A percentile compares a stretch with the other conserved stretches of the same genome.
These are phyloP conservation scores for Acanthopagrus latus DNA, from an alignment of 2,797 vertebrate genomes.

Conservation along the genomic window DNA sequence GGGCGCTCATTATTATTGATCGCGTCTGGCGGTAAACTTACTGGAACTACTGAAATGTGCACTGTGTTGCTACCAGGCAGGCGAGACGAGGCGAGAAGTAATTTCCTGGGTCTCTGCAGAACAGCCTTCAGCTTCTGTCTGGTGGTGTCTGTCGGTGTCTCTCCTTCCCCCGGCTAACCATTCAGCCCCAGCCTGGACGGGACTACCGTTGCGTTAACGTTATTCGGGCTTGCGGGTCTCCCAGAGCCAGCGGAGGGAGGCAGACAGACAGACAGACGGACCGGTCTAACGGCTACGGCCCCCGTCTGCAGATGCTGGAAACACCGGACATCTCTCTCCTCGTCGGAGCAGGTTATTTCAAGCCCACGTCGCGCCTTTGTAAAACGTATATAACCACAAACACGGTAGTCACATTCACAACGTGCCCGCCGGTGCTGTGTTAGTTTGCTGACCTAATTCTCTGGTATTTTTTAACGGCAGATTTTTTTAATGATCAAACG, in stretches of 20 bases:
- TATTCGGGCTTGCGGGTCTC: constrained; percentile 69
- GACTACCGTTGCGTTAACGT: constrained; percentile 48
- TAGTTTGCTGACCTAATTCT: constrained; percentile 78
- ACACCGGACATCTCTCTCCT: constrained; percentile 67
- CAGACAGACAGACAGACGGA: constrained; percentile 60
- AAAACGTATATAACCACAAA: constrained; percentile 9
- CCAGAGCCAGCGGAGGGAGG: constrained; percentile 55
- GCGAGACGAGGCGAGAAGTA: constrained; percentile 54
- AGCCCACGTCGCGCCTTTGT: constrained; percentile 8
- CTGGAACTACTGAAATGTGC: constrained; percentile 74
- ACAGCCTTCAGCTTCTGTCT: constrained; percentile 39
- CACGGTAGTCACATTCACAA: background rate
- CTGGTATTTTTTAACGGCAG: constrained; percentile 81
- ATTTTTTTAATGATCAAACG: constrained; percentile 84
- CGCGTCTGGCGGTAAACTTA: constrained; percentile 79
- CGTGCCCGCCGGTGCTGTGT: constrained; percentile 14
- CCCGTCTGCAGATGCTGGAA: constrained; percentile 78
- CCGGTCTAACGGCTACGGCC: constrained; percentile 72
- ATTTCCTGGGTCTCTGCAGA: constrained; percentile 64
- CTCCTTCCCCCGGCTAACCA: constrained; percentile 51
- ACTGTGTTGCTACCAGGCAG: constrained; percentile 68
- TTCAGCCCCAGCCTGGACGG: constrained; percentile 55
- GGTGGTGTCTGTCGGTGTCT: constrained; percentile 40
- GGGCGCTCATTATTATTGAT: constrained; percentile 66
- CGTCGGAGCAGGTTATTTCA: constrained; percentile 59